A percentile compares a stretch with the other conserved stretches of the same genome.
These are phyloP conservation scores for Liodrosophila aerea DNA, from an alignment of 2,888 invertebrate genomes.

Conservation along the genomic window DNA sequence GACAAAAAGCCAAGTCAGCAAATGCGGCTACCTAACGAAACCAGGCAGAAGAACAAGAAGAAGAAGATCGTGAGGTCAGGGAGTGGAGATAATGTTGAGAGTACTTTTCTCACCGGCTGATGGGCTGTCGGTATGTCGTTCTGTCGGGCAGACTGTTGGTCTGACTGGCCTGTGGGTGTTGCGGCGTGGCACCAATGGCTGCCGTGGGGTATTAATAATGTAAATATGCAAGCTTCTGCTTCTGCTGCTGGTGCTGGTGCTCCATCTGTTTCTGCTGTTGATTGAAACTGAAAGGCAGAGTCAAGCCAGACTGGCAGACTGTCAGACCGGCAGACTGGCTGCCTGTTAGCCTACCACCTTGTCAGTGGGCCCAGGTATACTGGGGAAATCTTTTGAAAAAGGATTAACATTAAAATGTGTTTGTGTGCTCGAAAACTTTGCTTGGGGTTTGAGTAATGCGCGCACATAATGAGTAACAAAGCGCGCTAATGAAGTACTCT, in stretches of 20 bases:
- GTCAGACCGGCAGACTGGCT: neutral
- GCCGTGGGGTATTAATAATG: constrained; percentile 74
- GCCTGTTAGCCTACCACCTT: too few species aligned
- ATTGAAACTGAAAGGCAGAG: constrained; percentile 69
- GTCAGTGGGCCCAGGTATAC: too few species aligned
- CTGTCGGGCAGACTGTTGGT: constrained; percentile 6
- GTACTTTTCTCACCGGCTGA: too few species aligned
- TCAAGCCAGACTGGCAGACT: constrained; percentile 2
- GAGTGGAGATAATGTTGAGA: neutral
- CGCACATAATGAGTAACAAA: constrained; percentile 75
- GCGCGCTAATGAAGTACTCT: constrained; percentile 76
- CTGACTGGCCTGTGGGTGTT: constrained; percentile 38
- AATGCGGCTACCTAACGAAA: constrained; percentile 54
- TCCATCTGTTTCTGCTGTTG: constrained; percentile 53
- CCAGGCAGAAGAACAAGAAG: neutral
- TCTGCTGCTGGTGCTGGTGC: constrained; percentile 55
- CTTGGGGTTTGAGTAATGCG: constrained; percentile 70
- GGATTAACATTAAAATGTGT: constrained; percentile 71
- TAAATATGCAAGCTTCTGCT: constrained; percentile 70
- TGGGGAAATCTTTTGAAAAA: constrained; percentile 68
- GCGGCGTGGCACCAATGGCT: constrained; percentile 55
- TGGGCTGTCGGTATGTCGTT: neutral
- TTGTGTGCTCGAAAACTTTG: constrained; percentile 50
- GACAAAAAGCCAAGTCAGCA: constrained; percentile 77
- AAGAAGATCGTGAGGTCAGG: neutral